These are phyloP conservation scores for Luperina nickerlii DNA, from an alignment of 2,888 invertebrate genomes.

Conservation along the genomic window DNA sequence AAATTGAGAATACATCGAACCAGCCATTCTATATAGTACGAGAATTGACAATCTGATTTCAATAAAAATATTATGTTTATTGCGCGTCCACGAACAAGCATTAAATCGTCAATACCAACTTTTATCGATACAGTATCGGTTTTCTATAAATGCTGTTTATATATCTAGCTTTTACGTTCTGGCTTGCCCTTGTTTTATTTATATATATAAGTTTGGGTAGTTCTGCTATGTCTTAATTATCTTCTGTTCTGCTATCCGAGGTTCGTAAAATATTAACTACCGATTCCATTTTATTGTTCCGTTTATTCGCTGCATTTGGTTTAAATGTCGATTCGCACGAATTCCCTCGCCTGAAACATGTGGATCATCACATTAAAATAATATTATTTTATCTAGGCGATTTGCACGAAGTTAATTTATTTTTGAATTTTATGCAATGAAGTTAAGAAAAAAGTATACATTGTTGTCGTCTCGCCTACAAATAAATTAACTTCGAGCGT, in stretches of 20 bases:
- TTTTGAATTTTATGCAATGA: too few species aligned
- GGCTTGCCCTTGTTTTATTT: constrained; percentile 54
- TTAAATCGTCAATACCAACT: constrained; percentile 68
- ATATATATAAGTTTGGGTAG: constrained; percentile 51
- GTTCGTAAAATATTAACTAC: constrained; percentile 50
- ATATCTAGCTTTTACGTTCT: constrained; percentile 61
- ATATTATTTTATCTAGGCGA: too few species aligned
- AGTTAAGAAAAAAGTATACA: too few species aligned
- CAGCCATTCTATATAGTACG: neutral
- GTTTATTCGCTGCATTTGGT: constrained; percentile 21
- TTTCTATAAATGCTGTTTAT: constrained; percentile 78
- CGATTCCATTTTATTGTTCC: constrained; percentile 40
- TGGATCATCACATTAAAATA: too few species aligned
- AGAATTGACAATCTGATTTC: constrained; percentile 55
- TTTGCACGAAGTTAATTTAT: too few species aligned
- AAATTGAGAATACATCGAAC: neutral
- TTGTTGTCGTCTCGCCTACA: too few species aligned
- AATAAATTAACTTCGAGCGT: neutral
- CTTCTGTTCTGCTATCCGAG: constrained; percentile 28
- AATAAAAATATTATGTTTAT: constrained; percentile 69
- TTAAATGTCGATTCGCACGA: constrained; percentile 1
- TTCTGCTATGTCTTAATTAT: constrained; percentile 62
- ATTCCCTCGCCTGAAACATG: neutral
- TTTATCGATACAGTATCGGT: constrained; percentile 74
- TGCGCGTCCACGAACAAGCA: constrained; percentile 53